Evolutionary conservation across 1,140 invertebrate genomes (phyloP), one percentile per base, ranked within the genome.

Genomic region (Hydropsyche tenuis): DNA sequence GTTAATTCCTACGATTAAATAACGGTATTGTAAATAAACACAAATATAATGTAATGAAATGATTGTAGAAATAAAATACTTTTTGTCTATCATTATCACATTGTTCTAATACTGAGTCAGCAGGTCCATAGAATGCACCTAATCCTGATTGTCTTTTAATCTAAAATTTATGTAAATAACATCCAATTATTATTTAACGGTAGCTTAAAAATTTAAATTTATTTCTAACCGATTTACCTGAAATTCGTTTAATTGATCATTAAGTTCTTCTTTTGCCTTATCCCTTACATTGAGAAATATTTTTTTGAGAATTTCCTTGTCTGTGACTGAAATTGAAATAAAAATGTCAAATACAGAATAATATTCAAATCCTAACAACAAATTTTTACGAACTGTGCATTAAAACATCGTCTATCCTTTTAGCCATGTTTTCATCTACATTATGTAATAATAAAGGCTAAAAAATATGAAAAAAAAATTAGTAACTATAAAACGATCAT

Each of bases 71-170:
- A 23, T 62, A 45, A 18, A 9, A 84, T 85, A 97, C 94, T 82
- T 90, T 91, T 46, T 86, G 81, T 85, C 93, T 94, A 80, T 97
- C 95, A 65, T 90, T 88, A 77, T 91, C 90, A 73, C 93, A 92
- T 80, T 94, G 91, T 74, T 91, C 88, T 2, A 98, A 85, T 73
- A 93, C 89, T 51, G 88, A 84, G 82, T 96, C 94, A n/a, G 90
- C 88, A 1, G 95, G 94, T 14, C 95, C 96, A 85, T 95, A 98
- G 64, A 98, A 89, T 43, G 90, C 93, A 11, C 92, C 94, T 62
- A 97, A 85, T n/a, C 96, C 96, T 27, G 95, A 91, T 30, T 91
- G 94, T 75, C 94, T 85, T 83, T 97, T 97, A 65, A 91, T 90
- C 78, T 78, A 56, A 23, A 69, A 69, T n/a, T n/a, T n/a, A n/a